Evolutionary conservation across 2,888 invertebrate genomes (phyloP).

Genomic region (Drosophila silvestris): DNA sequence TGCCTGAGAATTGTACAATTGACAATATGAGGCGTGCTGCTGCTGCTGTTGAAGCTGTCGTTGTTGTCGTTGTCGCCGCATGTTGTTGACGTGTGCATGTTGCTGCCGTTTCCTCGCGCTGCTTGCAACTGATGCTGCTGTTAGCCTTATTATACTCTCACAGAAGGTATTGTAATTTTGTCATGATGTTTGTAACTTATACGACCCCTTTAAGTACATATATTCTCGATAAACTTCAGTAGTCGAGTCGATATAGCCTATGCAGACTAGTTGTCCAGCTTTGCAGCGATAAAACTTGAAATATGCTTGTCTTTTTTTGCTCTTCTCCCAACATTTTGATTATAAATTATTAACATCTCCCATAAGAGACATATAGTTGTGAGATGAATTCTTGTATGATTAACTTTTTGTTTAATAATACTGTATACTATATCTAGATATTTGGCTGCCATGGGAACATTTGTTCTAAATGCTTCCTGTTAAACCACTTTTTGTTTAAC

Average conservation of each 20-base stretch:
- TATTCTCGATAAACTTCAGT: not conserved
- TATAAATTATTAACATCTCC: no score
- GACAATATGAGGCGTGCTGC: constrained; percentile 71
- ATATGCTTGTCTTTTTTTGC: not conserved
- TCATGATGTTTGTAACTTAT: not conserved
- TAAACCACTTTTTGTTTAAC: not conserved
- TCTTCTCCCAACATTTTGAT: no score
- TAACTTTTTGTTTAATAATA: no score
- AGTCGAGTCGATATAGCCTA: not conserved
- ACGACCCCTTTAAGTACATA: not conserved
- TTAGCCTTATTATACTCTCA: constrained; percentile 3
- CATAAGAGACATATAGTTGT: no score
- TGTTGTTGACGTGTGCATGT: constrained; percentile 78
- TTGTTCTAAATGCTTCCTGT: not conserved
- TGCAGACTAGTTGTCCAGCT: not conserved
- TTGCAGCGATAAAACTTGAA: not conserved
- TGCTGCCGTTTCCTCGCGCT: constrained; percentile 55
- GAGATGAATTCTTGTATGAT: no score
- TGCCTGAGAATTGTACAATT: constrained; percentile 74
- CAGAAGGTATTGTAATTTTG: not conserved
- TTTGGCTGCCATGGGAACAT: not conserved
- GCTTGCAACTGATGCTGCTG: constrained; percentile 34
- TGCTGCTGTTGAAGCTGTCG: constrained; percentile 42
- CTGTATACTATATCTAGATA: no score
- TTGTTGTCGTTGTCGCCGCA: constrained; percentile 65